These are phyloP conservation scores for Drymonia ruficornis DNA, from an alignment of 2,888 invertebrate genomes.

Conservation along the genomic window DNA sequence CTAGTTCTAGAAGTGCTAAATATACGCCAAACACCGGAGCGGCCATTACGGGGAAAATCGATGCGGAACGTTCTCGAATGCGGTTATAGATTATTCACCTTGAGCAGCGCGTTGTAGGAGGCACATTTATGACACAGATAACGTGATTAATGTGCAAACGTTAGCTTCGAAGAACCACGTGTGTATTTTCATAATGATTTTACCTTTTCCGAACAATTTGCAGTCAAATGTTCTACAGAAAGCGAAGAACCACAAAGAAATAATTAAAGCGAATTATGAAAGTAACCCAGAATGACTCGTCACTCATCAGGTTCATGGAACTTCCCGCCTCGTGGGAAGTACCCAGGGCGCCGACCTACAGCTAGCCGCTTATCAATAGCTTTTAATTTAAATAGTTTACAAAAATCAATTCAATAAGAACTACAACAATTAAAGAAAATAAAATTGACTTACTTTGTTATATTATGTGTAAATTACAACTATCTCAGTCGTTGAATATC, in stretches of 20 bases:
- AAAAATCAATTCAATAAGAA: not conserved
- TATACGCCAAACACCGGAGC: slow-evolving; percentile 32
- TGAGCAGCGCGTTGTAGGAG: not conserved
- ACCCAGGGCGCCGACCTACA: not conserved
- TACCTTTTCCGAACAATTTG: not conserved
- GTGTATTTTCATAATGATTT: not conserved
- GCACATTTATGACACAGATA: not conserved
- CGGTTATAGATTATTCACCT: slow-evolving; percentile 5
- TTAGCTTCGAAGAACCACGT: not conserved
- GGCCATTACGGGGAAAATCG: slow-evolving; percentile 62
- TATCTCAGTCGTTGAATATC: slow-evolving; percentile 64
- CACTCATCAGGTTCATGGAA: slow-evolving; percentile 1
- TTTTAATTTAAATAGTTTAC: not conserved
- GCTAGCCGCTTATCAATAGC: slow-evolving; percentile 1
- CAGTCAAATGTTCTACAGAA: not conserved
- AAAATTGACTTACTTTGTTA: slow-evolving; percentile 64
- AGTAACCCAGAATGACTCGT: not conserved
- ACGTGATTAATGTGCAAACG: not conserved
- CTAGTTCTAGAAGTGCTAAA: slow-evolving; percentile 3
- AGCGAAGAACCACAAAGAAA: not conserved
- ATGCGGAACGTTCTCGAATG: slow-evolving; percentile 67
- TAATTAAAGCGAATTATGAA: not conserved
- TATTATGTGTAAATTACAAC: slow-evolving; percentile 49
- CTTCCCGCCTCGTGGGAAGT: slow-evolving; percentile 15
- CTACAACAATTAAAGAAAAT: slow-evolving; percentile 7